Evolutionary conservation across 2,888 invertebrate genomes (phyloP), one percentile per base, ranked within the genome.

Genomic region (Melangyna quadrimaculata): DNA sequence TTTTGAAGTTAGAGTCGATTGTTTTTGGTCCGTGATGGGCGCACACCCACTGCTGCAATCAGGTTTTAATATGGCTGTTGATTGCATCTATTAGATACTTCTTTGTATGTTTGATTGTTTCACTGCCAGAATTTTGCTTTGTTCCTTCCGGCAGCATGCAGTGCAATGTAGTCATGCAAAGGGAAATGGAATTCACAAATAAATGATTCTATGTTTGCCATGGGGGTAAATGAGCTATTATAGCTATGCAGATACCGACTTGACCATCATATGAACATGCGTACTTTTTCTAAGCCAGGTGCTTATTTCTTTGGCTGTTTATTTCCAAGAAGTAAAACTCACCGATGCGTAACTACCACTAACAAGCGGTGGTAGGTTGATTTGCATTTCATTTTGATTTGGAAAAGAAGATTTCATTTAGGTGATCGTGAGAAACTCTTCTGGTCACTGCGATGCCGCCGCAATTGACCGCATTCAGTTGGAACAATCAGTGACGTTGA

Each of bases 331-430:
- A 72, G 69, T 80, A 63, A 81, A 75, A 81, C 29, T 45, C 81
- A 78, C n/a, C 65, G 80, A 65, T 70, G 80, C 86, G 86, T 78
- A 77, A 73, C 80, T 45, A 19, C 7, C 14, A 14, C 43, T 29
- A 37, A 12, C 17, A n/a, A 43, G 37, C 53, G 59, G 73, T 70
- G 63, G 77, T 19, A 24, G 48, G 55, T 57, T 63, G 59, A 86
- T 86, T 86, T 80, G 70, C 80, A 86, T 79, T 77, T 77, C n/a
- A 73, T 80, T 81, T 37, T 65, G 77, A 81, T 86, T 86, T 77
- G 40, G 43, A 48, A 17, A 27, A 53, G 10, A 22, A 75, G 69
- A 78, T 73, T 73, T 17, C 22, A 27, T 51, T 24, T 8, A n/a
- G 40, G 17, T 43, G 48, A 43, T 57, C 86, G 73, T 86, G 86